Evolutionary conservation across 1,140 invertebrate genomes (phyloP), one percentile per base, ranked within the genome.

Genomic region (Agraylea sexmaculata): DNA sequence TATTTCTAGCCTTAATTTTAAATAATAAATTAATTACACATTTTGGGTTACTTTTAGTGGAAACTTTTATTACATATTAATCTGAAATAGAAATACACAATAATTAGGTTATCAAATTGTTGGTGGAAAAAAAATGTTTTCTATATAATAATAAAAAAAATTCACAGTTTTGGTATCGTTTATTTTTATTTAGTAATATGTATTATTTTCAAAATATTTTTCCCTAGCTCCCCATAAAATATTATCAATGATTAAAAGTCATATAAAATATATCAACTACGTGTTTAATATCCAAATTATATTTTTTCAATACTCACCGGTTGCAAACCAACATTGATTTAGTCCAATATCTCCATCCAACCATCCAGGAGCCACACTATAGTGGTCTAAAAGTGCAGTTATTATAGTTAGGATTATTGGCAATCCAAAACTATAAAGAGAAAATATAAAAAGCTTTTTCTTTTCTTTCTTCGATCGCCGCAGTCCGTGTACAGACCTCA

Each of bases 381-480:
- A 70, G 23, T 54, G 53, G 23, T 71, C 69, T 29, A 72, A 45
- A 1, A 69, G 51, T 18, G 60, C 62, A 37, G 67, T 70, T 6
- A 57, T 54, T 7, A 53, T 33, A 0, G 70, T 71, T 13, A 75
- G 49, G 2, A 69, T n/a, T 2, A 69, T 47, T 2, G 75, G 66
- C 2, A 68, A 45, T 13, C 68, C 63, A 75, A 74, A 78, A 2
- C 73, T 74, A 51, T 77, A 77, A 1, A 74, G 8, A 1, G 72
- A 75, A 49, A 77, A 78, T 50, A 59, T 64, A 1, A 74, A 20
- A 43, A 78, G 74, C 13, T 64, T 65, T 35, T 60, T 60, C 4
- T 55, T 54, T 32, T 64, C 57, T n/a, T 69, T 61, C 30, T 60
- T 56, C 15, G 52, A 57, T 36, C 59, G 65, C 27, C 62, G 57